Conservation (phyloP, 2,888 invertebrate genomes). For the Phortica okadai region DNA sequence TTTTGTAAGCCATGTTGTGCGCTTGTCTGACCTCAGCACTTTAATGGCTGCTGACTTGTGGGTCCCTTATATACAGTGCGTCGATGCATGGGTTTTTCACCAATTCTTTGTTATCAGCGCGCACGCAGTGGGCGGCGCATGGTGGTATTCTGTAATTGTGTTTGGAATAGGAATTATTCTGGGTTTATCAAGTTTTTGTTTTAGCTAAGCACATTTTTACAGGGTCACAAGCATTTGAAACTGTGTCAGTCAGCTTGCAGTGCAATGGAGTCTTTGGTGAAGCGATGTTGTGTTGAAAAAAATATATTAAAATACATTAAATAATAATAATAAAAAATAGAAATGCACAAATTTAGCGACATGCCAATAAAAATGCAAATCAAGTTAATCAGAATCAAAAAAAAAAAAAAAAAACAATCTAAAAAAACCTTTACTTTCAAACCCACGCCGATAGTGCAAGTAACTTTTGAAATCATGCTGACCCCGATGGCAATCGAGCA, state of each 20-base stretch:
- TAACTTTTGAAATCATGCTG: background rate
- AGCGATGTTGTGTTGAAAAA: no score
- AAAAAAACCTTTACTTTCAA: background rate
- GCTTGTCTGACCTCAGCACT: conserved; percentile 28
- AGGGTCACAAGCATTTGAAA: no score
- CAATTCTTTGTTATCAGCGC: no score
- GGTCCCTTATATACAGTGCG: no score
- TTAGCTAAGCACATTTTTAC: no score
- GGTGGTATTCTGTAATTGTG: no score
- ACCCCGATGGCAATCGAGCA: conserved; percentile 10
- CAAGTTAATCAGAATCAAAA: background rate
- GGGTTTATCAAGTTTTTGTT: no score
- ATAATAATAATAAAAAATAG: background rate
- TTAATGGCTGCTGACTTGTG: background rate
- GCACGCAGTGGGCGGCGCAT: no score
- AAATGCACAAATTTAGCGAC: background rate
- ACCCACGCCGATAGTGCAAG: background rate
- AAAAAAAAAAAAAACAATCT: background rate
- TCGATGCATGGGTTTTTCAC: no score
- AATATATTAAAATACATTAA: background rate
- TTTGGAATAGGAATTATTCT: no score
- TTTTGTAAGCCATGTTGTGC: conserved; percentile 40
- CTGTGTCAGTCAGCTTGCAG: no score
- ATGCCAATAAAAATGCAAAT: background rate
- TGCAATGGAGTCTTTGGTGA: no score